Evolutionary conservation across 2,888 invertebrate genomes (phyloP), one percentile per base, ranked within the genome.

Genomic region (Coleophora flavipennella): DNA sequence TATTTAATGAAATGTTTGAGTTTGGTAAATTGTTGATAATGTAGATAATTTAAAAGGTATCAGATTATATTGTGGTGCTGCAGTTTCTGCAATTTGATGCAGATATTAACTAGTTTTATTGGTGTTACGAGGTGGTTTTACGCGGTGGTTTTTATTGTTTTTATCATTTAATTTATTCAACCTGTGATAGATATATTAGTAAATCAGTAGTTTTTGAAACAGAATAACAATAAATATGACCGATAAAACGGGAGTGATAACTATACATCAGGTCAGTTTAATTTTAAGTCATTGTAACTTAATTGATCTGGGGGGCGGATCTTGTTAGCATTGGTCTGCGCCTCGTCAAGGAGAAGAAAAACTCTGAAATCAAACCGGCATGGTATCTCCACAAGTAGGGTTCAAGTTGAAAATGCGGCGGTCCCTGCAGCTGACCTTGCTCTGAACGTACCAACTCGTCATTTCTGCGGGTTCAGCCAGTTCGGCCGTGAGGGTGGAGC

Each of bases 251-350:
- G 81, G 76, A 43, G 66, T 80, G 7, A 78, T 80, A 10, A 80
- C 76, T 2, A 80, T 80, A 35, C 73, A 80, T 41, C 78, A 79
- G 41, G 81, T 80, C 46, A 69, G 74, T 72, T 28, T 27, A 36
- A 13, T 37, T 39, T 33, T 28, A 33, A 31, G 36, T 11, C 25
- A 36, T 31, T 32, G 12, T 28, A 35, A n/a, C n/a, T n/a, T n/a
- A n/a, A n/a, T n/a, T n/a, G n/a, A n/a, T n/a, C n/a, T n/a, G n/a
- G n/a, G n/a, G n/a, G n/a, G n/a, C n/a, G n/a, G n/a, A n/a, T n/a
- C n/a, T n/a, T n/a, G n/a, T n/a, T n/a, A n/a, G n/a, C n/a, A n/a
- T n/a, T n/a, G n/a, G n/a, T n/a, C n/a, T n/a, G n/a, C n/a, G n/a
- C n/a, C n/a, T n/a, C n/a, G n/a, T n/a, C n/a, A n/a, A n/a, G n/a